Evolutionary conservation across 2,888 invertebrate species (phyloP), one percentile per base, ranked within the genome.

Genomic region (Callosobruchus maculatus): DNA sequence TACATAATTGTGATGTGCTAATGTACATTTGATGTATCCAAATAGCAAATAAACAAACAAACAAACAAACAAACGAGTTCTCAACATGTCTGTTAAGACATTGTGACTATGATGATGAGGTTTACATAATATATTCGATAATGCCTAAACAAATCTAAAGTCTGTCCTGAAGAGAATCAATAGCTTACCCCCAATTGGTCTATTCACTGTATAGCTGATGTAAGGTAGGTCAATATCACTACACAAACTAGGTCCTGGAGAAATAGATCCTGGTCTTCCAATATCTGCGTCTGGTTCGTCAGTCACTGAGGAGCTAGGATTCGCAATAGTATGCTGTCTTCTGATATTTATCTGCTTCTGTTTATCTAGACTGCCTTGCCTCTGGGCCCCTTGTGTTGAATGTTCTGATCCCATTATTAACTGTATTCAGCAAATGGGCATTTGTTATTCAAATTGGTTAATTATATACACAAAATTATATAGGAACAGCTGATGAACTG

Each of bases 181-280:
- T n/a, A n/a, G n/a, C 73, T 71, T 72, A 93, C 94, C 94, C 82
- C 96, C 96, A 72, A 97, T 97, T 13, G 96, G 96, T 74, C 95
- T 89, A 84, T 95, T 96, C 0, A 94, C 94, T 0, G 96, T 96
- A 80, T 97, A 97, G 0, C 96, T 96, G 81, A 97, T 95, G 85
- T 97, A 97, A 0, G 97, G 97, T 73, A 97, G 88, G 85, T 97
- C 97, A 0, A 95, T 94, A 84, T 96, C 95, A 0, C 95, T 95
- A 84, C 96, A 96, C 13, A 97, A 93, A 81, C 96, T 96, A 0
- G 95, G 93, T 0, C 96, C 95, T 0, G 96, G 96, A 0, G 96
- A 96, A 4, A 92, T 93, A 78, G 93, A 93, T 2, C 93, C 92
- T 0, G 92, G 93, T 0, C 93, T 90, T 0, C 90, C 87, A 0